Evolutionary conservation across 2,113 vertebrate species (phyloP).

Genomic region (Indicator indicator): DNA sequence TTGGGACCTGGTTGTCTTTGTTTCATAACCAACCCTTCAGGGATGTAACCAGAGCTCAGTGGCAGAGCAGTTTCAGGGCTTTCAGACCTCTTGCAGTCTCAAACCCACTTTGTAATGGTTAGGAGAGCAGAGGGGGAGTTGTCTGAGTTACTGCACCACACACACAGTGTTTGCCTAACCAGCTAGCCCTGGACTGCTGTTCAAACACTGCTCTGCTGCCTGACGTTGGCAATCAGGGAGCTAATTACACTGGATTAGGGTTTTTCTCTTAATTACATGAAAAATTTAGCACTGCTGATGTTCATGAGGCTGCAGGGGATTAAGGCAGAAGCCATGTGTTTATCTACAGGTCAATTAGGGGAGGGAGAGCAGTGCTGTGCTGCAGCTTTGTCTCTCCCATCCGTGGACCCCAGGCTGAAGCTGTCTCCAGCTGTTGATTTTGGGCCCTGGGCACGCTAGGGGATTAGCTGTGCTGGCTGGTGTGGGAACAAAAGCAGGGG

Average conservation of each 20-base stretch:
- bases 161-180: constrained; percentile 73
- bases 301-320: constrained; percentile 68
- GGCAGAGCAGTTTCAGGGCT: neutral
- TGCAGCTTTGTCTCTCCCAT: neutral
- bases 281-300: constrained; percentile 73
- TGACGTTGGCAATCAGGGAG: constrained; percentile 76
- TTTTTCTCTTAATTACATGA: constrained; percentile 81
- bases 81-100: neutral
- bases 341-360: constrained; percentile 47
- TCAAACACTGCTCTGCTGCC: constrained; percentile 77
- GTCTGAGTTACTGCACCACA: constrained; percentile 16
- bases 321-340: constrained; percentile 55
- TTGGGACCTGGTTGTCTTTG: neutral
- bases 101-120: neutral
- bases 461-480: neutral
- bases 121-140: neutral
- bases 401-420: neutral
- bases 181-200: constrained; percentile 72
- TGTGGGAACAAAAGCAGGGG: neutral
- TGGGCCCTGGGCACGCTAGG: neutral
- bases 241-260: constrained; percentile 83
- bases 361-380: neutral
- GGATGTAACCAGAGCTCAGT: neutral
- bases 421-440: neutral
- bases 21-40: neutral